A percentile compares a stretch with the other conserved stretches of the same genome.
Evolutionary conservation across 1,140 invertebrate species (phyloP).

Genomic region (Rhizoglyphus robini): DNA sequence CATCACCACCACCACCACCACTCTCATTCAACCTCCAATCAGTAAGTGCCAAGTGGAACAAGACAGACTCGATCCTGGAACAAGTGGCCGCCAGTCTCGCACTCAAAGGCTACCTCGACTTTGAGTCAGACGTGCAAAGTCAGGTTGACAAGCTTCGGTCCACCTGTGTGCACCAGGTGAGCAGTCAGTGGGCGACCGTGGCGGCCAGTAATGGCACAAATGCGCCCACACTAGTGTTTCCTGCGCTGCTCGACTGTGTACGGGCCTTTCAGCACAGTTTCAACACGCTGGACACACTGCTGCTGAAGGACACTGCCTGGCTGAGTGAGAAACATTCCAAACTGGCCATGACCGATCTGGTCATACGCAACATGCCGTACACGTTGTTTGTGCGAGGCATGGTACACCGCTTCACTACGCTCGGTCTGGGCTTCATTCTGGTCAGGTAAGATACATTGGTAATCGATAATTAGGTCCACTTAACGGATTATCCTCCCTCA

Average conservation of each 20-base stretch:
- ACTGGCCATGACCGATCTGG: background rate
- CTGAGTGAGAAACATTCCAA: background rate
- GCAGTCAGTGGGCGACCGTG: background rate
- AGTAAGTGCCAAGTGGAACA: no score
- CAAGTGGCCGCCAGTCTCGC: background rate
- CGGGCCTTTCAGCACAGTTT: background rate
- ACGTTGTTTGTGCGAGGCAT: conserved; percentile 2
- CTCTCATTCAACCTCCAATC: no score
- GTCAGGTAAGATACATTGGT: no score
- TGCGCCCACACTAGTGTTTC: no score
- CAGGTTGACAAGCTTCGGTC: background rate
- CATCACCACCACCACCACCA: background rate
- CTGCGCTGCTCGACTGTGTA: conserved; percentile 3
- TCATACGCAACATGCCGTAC: conserved; percentile 10
- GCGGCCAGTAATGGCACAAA: no score
- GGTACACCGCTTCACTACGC: background rate
- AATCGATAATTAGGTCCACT: no score
- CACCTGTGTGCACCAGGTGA: background rate
- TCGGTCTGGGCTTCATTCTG: background rate
- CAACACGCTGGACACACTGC: background rate
- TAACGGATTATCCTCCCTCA: background rate
- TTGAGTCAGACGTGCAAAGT: background rate
- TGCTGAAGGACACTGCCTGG: background rate
- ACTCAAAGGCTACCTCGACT: background rate
- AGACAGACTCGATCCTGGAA: background rate